phyloP scores from a whole-genome alignment of 1,140 invertebrate genomes.

The Drosophila suzukii region DNA sequence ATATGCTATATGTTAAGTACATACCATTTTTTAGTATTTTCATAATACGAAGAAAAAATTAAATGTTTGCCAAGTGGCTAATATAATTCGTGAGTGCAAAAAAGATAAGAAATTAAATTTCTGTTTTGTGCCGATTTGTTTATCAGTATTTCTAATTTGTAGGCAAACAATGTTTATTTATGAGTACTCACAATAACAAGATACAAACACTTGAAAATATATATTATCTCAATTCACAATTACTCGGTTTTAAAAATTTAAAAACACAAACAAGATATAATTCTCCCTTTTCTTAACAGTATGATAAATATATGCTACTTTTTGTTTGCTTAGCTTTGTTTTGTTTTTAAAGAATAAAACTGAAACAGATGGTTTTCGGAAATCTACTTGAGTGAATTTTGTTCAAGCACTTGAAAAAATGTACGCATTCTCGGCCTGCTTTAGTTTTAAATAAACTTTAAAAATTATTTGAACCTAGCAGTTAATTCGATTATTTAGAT shows the following conservation, averaged over 20 bases:
- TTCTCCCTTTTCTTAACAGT: too few species aligned
- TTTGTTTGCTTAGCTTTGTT: neutral
- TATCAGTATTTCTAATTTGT: slow-evolving; percentile 32
- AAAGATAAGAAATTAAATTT: slow-evolving; percentile 25
- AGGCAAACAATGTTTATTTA: neutral
- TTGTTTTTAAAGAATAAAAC: neutral
- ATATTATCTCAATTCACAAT: too few species aligned
- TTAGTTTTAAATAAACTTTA: too few species aligned
- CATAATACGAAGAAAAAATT: too few species aligned
- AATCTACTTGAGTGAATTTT: neutral
- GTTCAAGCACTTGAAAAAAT: neutral
- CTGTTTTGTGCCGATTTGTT: neutral
- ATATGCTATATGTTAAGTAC: neutral
- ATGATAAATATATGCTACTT: too few species aligned
- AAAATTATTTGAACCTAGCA: too few species aligned
- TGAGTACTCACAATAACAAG: neutral
- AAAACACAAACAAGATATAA: too few species aligned
- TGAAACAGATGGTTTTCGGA: neutral
- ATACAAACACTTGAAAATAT: neutral
- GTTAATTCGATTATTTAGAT: neutral
- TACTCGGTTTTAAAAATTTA: too few species aligned
- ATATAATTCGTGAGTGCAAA: neutral
- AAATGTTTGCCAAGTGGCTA: neutral
- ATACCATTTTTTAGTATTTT: too few species aligned
- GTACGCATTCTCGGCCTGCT: neutral